phyloP scores from a whole-genome alignment of 2,888 invertebrate genomes.

The Arge pagana region DNA sequence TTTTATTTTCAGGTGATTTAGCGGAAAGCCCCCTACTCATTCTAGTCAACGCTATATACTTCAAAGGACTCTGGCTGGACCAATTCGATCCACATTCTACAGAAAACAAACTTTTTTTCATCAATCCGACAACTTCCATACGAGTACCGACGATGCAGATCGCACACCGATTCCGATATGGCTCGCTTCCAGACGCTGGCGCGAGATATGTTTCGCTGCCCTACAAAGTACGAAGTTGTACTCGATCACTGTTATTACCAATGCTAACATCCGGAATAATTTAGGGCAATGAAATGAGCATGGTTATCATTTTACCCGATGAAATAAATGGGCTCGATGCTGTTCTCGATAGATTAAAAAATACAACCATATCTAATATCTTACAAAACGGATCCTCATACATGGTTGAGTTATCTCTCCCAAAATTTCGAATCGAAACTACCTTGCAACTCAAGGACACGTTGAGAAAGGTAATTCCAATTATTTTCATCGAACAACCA shows the following conservation, averaged over 20 bases:
- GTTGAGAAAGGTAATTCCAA: conserved; percentile 70
- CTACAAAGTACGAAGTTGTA: conserved; percentile 69
- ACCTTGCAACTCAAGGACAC: conserved; percentile 67
- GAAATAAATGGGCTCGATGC: too few relatives aligned
- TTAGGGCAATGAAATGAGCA: background rate
- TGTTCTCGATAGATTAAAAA: too few relatives aligned
- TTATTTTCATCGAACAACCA: too few relatives aligned
- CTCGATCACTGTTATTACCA: too few relatives aligned
- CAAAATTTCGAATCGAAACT: conserved; percentile 81
- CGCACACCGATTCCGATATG: conserved; percentile 61
- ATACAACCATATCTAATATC: background rate
- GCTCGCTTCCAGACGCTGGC: conserved; percentile 60
- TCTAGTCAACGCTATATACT: conserved; percentile 83
- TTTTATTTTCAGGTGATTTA: conserved; percentile 59
- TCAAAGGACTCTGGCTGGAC: conserved; percentile 78
- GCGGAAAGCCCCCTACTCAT: conserved; percentile 67
- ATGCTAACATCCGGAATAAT: too few relatives aligned
- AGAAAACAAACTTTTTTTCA: conserved; percentile 66
- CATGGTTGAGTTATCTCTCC: conserved; percentile 72
- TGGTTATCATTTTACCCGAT: too few relatives aligned
- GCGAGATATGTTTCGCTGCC: conserved; percentile 72
- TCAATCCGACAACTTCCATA: conserved; percentile 61
- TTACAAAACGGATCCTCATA: conserved; percentile 22
- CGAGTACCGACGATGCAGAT: conserved; percentile 75
- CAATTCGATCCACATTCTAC: conserved; percentile 69